Percentiles rank a stretch among this genome's conserved stretches.
Evolutionary conservation across 1,140 invertebrate species (phyloP).

Genomic region (Drosophila arizonae): DNA sequence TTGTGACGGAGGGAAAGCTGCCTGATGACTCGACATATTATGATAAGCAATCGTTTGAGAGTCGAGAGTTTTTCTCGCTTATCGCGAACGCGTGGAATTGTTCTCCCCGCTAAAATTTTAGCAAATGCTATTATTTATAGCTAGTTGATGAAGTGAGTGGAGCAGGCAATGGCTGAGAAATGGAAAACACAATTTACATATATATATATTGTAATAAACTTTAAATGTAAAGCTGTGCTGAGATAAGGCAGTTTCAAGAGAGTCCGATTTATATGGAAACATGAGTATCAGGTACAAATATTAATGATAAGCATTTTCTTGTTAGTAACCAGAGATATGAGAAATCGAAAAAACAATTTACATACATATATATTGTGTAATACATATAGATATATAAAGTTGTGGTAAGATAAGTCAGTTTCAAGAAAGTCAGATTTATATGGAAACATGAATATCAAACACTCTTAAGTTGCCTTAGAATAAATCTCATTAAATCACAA

Average conservation of each 20-base stretch:
- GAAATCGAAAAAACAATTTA: not conserved
- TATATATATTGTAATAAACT: not conserved
- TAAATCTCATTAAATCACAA: no score
- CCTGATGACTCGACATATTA: constrained; percentile 21
- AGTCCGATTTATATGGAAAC: not conserved
- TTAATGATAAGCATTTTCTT: no score
- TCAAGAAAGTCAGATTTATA: not conserved
- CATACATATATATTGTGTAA: not conserved
- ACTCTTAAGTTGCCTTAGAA: no score
- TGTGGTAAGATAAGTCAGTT: not conserved
- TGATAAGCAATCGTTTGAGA: constrained; percentile 16
- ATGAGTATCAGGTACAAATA: no score
- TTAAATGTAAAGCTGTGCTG: not conserved
- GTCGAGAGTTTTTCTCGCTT: constrained; percentile 1
- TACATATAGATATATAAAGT: not conserved
- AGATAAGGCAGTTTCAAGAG: not conserved
- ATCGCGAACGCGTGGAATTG: not conserved
- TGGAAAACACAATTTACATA: not conserved
- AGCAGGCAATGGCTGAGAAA: not conserved
- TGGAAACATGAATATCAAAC: no score
- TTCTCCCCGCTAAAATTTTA: not conserved
- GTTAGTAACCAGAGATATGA: no score
- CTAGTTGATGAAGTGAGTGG: not conserved
- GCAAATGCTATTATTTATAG: not conserved
- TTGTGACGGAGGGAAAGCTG: not conserved